phyloP scores from a whole-genome alignment of 2,113 vertebrate genomes.

The Leiothrix lutea region DNA sequence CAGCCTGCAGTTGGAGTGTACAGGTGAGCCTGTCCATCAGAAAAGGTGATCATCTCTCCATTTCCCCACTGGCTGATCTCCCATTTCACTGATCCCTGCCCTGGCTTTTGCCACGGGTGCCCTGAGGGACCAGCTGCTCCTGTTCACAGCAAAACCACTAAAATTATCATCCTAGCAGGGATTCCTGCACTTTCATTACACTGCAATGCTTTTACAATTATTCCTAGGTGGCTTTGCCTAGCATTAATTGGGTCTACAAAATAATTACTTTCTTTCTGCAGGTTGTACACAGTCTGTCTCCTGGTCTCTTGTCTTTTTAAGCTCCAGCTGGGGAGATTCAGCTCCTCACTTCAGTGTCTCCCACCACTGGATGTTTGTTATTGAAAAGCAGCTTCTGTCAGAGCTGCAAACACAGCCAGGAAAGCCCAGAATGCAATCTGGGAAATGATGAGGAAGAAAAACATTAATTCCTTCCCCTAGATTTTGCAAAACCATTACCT shows the following conservation, averaged over 20 bases:
- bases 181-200: not conserved
- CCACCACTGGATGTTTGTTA: not conserved
- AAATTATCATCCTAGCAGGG: not conserved
- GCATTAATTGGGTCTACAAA: not conserved
- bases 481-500: slow-evolving; percentile 50
- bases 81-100: not conserved
- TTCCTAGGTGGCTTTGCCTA: not conserved
- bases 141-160: not conserved
- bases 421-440: not conserved
- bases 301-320: not conserved
- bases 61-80: not conserved
- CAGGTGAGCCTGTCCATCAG: not conserved
- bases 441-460: not conserved
- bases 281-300: not conserved
- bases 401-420: not conserved
- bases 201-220: not conserved
- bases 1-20: not conserved
- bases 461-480: slow-evolving; percentile 19
- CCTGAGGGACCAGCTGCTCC: not conserved
- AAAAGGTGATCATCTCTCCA: not conserved
- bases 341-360: not conserved
- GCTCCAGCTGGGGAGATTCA: not conserved
- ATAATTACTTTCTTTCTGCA: not conserved
- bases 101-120: not conserved
- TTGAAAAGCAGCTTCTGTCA: not conserved